phyloP scores from a whole-genome alignment of 2,888 invertebrate genomes.

The Acronicta alni region DNA sequence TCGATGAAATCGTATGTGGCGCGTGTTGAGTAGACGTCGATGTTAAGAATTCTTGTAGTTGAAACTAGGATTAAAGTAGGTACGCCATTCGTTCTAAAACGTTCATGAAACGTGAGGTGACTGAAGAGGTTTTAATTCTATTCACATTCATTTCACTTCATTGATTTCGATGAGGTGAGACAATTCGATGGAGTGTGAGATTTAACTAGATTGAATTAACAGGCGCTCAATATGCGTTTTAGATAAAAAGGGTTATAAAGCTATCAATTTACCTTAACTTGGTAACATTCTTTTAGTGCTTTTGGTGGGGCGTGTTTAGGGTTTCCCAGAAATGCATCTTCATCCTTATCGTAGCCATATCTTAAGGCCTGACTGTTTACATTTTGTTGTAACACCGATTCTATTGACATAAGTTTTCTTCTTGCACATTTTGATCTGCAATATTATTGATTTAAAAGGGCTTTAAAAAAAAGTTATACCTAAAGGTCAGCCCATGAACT shows the following conservation, averaged over 20 bases:
- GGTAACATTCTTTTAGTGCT: slow-evolving; percentile 92
- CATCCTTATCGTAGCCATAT: slow-evolving; percentile 92
- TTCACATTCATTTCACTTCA: not conserved
- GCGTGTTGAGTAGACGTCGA: too few species aligned
- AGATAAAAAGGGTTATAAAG: not conserved
- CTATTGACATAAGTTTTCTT: slow-evolving; percentile 89
- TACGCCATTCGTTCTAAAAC: not conserved
- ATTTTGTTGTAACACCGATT: slow-evolving; percentile 92
- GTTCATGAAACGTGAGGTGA: not conserved
- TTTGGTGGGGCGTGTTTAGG: slow-evolving; percentile 92
- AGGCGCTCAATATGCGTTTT: not conserved
- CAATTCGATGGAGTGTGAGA: not conserved
- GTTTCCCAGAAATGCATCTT: slow-evolving; percentile 91
- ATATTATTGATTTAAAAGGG: not conserved
- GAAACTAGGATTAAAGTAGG: not conserved
- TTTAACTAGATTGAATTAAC: not conserved
- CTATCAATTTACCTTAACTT: slow-evolving; percentile 91
- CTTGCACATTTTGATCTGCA: slow-evolving; percentile 87
- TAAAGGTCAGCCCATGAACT: too few species aligned
- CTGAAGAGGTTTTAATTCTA: not conserved
- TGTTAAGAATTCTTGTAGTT: too few species aligned
- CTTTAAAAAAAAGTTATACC: too few species aligned
- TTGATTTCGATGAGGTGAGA: not conserved
- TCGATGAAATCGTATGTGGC: too few species aligned
- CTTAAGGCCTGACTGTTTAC: slow-evolving; percentile 91